Conservation (phyloP, 2,888 invertebrate genomes). For the Cephus rjabovi region DNA sequence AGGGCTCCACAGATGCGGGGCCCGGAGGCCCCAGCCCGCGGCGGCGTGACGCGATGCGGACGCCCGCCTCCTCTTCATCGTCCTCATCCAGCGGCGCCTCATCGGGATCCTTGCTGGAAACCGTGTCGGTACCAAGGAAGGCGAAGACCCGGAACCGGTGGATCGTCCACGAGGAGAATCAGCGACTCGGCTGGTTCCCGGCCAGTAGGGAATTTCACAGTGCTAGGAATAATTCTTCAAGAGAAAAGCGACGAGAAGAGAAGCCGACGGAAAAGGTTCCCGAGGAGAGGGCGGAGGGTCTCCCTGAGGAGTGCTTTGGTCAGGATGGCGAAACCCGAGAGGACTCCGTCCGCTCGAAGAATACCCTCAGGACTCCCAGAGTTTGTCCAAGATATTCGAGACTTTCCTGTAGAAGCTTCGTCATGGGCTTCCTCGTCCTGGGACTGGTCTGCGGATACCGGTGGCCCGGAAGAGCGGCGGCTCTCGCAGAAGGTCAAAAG, state of each 20-base stretch:
- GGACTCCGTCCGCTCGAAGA: too few relatives aligned
- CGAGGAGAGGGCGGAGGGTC: too few relatives aligned
- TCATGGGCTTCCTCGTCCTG: constrained; percentile 42
- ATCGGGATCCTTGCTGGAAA: too few relatives aligned
- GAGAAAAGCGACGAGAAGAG: too few relatives aligned
- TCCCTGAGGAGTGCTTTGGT: too few relatives aligned
- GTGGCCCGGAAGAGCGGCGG: constrained; percentile 48
- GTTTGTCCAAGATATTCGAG: too few relatives aligned
- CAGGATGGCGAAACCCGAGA: too few relatives aligned
- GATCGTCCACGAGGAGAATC: not conserved
- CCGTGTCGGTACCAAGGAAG: not conserved
- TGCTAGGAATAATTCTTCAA: too few relatives aligned
- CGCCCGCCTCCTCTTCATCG: constrained; percentile 52
- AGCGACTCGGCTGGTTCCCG: not conserved
- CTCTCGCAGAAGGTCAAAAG: constrained; percentile 75
- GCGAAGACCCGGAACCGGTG: not conserved
- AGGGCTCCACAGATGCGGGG: constrained; percentile 63
- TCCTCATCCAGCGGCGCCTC: too few relatives aligned
- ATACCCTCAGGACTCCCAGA: too few relatives aligned
- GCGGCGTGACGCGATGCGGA: constrained; percentile 67
- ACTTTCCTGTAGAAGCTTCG: constrained; percentile 34
- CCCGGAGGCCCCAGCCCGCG: constrained; percentile 59
- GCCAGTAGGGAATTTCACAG: too few relatives aligned
- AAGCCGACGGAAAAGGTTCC: too few relatives aligned
- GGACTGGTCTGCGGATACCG: constrained; percentile 40